Percentiles rank a stretch among this genome's conserved stretches.
phyloP scores from a whole-genome alignment of 2,797 vertebrate species.

The Dicrostonyx torquatus region DNA sequence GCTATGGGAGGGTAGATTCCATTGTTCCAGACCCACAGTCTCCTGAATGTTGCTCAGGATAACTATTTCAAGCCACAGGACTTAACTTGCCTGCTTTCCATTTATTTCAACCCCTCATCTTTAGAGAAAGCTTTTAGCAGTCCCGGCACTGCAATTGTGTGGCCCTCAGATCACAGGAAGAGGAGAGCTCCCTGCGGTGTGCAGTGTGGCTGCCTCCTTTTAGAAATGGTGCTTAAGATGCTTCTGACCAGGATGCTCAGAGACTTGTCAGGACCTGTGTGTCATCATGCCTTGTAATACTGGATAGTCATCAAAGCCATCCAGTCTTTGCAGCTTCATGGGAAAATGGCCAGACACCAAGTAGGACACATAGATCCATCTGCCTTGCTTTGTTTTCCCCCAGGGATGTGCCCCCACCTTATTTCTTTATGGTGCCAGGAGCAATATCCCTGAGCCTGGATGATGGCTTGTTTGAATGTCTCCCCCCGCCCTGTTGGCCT shows the following conservation, averaged over 20 bases:
- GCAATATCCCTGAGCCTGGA: neutral
- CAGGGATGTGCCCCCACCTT: neutral
- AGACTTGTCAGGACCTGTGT: neutral
- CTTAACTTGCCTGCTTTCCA: conserved; percentile 36
- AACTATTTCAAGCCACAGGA: neutral
- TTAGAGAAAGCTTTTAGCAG: neutral
- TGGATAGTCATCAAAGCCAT: neutral
- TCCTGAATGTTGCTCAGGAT: neutral
- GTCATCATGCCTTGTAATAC: neutral
- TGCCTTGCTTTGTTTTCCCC: neutral
- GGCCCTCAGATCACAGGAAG: neutral
- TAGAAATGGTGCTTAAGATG: neutral
- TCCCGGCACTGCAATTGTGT: neutral
- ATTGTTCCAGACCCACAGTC: neutral
- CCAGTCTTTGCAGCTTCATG: neutral
- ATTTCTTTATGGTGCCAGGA: neutral
- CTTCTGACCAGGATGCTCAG: neutral
- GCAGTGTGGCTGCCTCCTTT: neutral
- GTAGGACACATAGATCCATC: neutral
- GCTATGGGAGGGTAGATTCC: neutral
- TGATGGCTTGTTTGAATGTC: neutral
- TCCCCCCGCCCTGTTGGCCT: neutral
- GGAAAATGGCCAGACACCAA: fast-evolving
- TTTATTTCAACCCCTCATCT: conserved; percentile 3
- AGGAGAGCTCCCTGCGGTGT: neutral